Evolutionary conservation across 37 sponge, comb jelly and placozoan genomes (phyloP), one percentile per base, ranked within the genome.

Genomic region (Hormiphora californensis): DNA sequence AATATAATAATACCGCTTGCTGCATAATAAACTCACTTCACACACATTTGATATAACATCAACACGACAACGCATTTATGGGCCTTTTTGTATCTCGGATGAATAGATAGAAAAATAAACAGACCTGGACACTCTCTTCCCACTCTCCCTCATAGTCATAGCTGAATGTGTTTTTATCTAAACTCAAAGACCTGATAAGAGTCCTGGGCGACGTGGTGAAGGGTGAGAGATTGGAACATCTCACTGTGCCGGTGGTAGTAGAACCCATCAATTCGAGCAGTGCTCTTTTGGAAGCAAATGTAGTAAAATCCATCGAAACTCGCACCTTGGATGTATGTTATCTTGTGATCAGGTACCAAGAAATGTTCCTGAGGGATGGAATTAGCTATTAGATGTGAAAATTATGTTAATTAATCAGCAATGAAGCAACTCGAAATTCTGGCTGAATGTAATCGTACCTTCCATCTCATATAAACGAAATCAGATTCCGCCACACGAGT

Each of bases 401-500:
- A 17, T 19, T 17, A 51, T 51, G 17, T 17, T 19, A 11, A 51
- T 17, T 17, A 51, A 17, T 51, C 54, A 17, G 17, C 54, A 19
- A 19, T 11, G 54, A 11, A 51, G 54, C 54, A 51, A 51, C 54
- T 11, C 54, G 17, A n/a, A n/a, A n/a, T n/a, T n/a, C n/a, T 51
- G 54, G 15, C 11, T 51, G 54, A 19, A 51, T 51, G 54, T 19
- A 11, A 17, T 17, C 73, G 23, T 88, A 93, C 96, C 90, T 97
- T 97, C 98, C 98, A 97, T 54, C 98, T 90, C 98, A 97, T 97
- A 88, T 93, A 97, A n/a, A 97, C 89, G 35, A 39, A 85, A 39
- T 91, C 90, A 19, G 89, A 81, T 0, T 89, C 78, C 49, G 88
- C 88, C 34, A 97, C 68, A 39, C 85, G 38, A 30, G 87, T 90